phyloP scores from a whole-genome alignment of 2,888 invertebrate species.

The Drosophila flavopinicola region DNA sequence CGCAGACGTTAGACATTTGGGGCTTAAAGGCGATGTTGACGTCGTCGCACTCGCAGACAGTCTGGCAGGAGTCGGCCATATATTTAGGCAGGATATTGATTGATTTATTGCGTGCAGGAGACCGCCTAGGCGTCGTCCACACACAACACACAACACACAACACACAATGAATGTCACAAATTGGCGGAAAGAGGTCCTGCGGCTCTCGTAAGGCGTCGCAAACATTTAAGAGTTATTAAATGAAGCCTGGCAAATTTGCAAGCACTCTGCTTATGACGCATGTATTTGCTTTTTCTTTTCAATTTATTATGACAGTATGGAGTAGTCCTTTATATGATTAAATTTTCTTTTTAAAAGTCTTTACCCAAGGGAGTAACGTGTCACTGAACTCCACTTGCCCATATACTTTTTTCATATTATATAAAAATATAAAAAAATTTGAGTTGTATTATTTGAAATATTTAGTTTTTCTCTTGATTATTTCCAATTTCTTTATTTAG shows the following conservation, averaged over 20 bases:
- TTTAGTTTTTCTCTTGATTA: background rate
- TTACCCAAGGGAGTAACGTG: too few species aligned
- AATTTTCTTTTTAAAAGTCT: too few species aligned
- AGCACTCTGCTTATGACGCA: too few species aligned
- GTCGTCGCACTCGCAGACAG: slow-evolving; percentile 35
- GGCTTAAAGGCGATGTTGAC: slow-evolving; percentile 35
- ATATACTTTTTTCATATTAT: too few species aligned
- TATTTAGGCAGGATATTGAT: slow-evolving; percentile 58
- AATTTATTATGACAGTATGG: too few species aligned
- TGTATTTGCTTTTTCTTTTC: too few species aligned
- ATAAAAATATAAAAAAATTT: too few species aligned
- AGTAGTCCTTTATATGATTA: too few species aligned
- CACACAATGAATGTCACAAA: slow-evolving; percentile 57
- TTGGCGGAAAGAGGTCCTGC: slow-evolving; percentile 31
- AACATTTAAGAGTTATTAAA: slow-evolving; percentile 44
- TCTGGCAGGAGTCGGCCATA: slow-evolving; percentile 33
- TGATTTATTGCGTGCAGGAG: slow-evolving; percentile 58
- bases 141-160: too few species aligned
- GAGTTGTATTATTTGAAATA: background rate
- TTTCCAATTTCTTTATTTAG: too few species aligned
- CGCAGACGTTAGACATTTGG: slow-evolving; percentile 56
- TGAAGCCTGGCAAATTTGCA: slow-evolving; percentile 16
- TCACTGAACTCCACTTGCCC: too few species aligned
- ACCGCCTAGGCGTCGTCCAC: slow-evolving; percentile 36
- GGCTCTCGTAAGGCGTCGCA: slow-evolving; percentile 32